Base-by-base conservation (phyloP, 2,797 vertebrate genomes). In the Poeciliopsis turneri region DNA sequence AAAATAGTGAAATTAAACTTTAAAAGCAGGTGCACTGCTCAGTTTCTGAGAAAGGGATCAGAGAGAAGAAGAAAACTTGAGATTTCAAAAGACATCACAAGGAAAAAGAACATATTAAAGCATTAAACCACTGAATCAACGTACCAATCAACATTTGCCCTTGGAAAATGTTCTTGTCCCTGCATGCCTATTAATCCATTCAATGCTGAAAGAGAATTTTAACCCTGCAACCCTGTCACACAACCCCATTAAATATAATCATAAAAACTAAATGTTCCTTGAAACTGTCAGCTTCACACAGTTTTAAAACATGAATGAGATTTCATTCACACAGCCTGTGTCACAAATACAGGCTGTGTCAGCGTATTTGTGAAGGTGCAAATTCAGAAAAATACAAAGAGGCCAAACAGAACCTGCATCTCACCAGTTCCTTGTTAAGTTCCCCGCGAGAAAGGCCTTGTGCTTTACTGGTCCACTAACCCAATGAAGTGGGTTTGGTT, bases 221-320 rank as follows among this genome's bases (percentile, higher is more conserved):
- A 39, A 36, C 11, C 20, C 30, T 68, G 8, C 10, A 39, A 68
- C 10, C 33, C 36, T 41, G 36, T 25, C 45, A 33, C 28, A 49
- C 28, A 72, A 18, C 3, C 18, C 46, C 70, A 49, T 51, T 23
- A 10, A 30, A 39, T 41, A 25, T 39, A 68, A 68, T 39, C 36
- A 66, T 23, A 39, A 68, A 68, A 68, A 68, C 64, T 25, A 68
- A 68, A 68, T 41, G 36, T 41, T 41, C 64, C 36, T 68, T 68
- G 36, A 68, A 68, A 68, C 64, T 68, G 64, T 41, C 18, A 20
- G 3, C 64, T 41, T 66, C 61, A 36, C 61, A 66, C 61, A 66
- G 16, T 20, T 36, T 68, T 68, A 68, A 39, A 68, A 68, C 18
- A 41, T 39, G 64, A 41, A 68, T 68, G n/a, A n/a, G n/a, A n/a